Percentiles rank a stretch among this genome's conserved stretches.
phyloP scores from a whole-genome alignment of 2,888 invertebrate species.

The Masnerella sp. region DNA sequence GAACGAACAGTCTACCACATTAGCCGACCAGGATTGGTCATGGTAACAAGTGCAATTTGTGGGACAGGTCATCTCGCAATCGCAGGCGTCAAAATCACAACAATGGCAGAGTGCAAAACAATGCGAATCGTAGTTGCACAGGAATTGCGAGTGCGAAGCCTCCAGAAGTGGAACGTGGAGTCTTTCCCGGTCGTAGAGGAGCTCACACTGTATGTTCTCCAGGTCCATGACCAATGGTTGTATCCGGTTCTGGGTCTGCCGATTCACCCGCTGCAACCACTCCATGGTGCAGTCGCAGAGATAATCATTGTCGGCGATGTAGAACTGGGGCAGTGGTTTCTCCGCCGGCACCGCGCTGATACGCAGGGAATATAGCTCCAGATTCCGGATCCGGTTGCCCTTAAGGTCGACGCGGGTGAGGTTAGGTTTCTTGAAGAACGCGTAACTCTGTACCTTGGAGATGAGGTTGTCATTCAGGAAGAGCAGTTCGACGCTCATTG shows the following conservation, averaged over 20 bases:
- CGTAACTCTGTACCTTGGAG: conserved; percentile 90
- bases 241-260: conserved; percentile 89
- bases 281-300: conserved; percentile 97
- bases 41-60: conserved; percentile 96
- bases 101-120: conserved; percentile 97
- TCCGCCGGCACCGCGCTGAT: conserved; percentile 87
- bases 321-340: conserved; percentile 87
- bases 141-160: conserved; percentile 92
- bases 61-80: conserved; percentile 98
- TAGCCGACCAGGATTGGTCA: conserved; percentile 95
- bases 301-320: conserved; percentile 91
- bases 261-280: conserved; percentile 95
- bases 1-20: conserved; percentile 93
- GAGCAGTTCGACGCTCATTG: conserved; percentile 88
- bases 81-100: conserved; percentile 98
- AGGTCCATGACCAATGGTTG: conserved; percentile 93
- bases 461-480: conserved; percentile 90
- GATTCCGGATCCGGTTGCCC: conserved; percentile 87
- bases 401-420: conserved; percentile 89
- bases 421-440: conserved; percentile 92
- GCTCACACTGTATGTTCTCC: conserved; percentile 92
- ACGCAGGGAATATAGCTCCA: conserved; percentile 86
- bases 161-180: conserved; percentile 90
- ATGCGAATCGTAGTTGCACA: conserved; percentile 94
- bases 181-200: conserved; percentile 90